Evolutionary conservation across 1,140 invertebrate genomes (phyloP), one percentile per base, ranked within the genome.

Genomic region (Drosophila mojavensis): DNA sequence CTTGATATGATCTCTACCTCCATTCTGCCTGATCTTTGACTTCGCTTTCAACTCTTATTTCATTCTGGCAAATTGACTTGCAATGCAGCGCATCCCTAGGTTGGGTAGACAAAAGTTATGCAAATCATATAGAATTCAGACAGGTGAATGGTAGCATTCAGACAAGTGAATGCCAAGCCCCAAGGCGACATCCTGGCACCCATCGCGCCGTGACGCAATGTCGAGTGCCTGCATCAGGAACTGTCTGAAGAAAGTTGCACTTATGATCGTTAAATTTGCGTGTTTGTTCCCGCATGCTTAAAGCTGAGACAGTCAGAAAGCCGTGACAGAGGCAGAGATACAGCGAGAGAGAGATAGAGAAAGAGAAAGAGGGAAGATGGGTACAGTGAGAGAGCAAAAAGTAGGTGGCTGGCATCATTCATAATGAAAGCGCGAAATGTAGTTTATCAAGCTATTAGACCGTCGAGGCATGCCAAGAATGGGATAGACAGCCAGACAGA

Each of bases 371-470:
- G 62, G 13, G 7, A 30, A 28, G 17, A 56, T 0, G 4, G 11
- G 28, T 4, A 39, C n/a, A 26, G 30, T 26, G 20, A 13, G 50
- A 33, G n/a, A 39, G 39, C 17, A 13, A n/a, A 41, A 41, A 17
- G 41, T 10, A 36, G 15, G 39, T 53, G 64, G 26, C 17, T 56
- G 33, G 50, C 60, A 47, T 58, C 69, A 53, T 55, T 81, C 68
- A 75, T 85, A 65, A 85, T 78, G 62, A 78, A 58, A 78, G 71
- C 67, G 82, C 62, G 79, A 68, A 66, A 76, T 70, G 58, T 59
- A 77, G 79, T 83, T 88, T 79, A 88, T 86, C 79, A 79, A 65
- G 82, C 82, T 88, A 86, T 86, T 86, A 88, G 82, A 77, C 73
- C 78, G 70, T 51, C 70, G 53, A 48, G 55, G 59, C 55, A 51